phyloP scores from a whole-genome alignment of 2,888 invertebrate species.

The Lomographa bimaculata region DNA sequence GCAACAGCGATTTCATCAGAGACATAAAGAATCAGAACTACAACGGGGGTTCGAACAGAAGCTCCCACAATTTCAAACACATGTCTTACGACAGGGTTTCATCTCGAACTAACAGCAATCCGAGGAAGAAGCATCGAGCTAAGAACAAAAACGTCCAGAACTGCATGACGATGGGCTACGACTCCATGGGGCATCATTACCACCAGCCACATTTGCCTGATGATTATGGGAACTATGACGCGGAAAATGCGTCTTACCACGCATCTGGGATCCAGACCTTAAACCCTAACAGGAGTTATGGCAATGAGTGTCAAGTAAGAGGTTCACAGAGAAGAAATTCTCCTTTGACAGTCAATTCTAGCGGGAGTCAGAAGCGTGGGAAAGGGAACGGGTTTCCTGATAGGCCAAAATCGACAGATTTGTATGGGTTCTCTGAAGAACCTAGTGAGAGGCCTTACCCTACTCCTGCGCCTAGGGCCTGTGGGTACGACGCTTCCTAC shows the following conservation, averaged over 20 bases:
- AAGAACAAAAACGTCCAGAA: conserved; percentile 81
- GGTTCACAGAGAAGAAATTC: conserved; percentile 74
- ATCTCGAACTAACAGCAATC: conserved; percentile 79
- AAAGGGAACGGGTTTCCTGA: conserved; percentile 84
- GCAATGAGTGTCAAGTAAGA: conserved; percentile 62
- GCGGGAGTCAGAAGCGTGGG: conserved; percentile 78
- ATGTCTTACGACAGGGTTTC: conserved; percentile 79
- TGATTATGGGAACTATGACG: conserved; percentile 73
- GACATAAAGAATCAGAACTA: conserved; percentile 83
- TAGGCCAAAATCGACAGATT: conserved; percentile 84
- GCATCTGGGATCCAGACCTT: conserved; percentile 78
- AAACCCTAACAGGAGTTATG: conserved; percentile 81
- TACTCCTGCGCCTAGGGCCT: conserved; percentile 78
- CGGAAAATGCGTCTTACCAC: conserved; percentile 78
- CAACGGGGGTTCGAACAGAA: conserved; percentile 74
- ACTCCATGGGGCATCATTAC: conserved; percentile 76
- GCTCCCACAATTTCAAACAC: conserved; percentile 80
- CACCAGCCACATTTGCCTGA: conserved; percentile 81
- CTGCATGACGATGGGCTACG: conserved; percentile 85
- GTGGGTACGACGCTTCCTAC: conserved; percentile 80
- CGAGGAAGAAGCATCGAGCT: conserved; percentile 74
- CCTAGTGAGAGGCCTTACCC: conserved; percentile 70
- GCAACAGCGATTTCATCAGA: conserved; percentile 75
- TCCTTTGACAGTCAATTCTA: conserved; percentile 72
- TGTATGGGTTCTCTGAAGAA: conserved; percentile 82